Percentiles rank a stretch among this genome's conserved stretches.
Evolutionary conservation across 2,113 vertebrate species (phyloP).

Genomic region (Poecile atricapillus): DNA sequence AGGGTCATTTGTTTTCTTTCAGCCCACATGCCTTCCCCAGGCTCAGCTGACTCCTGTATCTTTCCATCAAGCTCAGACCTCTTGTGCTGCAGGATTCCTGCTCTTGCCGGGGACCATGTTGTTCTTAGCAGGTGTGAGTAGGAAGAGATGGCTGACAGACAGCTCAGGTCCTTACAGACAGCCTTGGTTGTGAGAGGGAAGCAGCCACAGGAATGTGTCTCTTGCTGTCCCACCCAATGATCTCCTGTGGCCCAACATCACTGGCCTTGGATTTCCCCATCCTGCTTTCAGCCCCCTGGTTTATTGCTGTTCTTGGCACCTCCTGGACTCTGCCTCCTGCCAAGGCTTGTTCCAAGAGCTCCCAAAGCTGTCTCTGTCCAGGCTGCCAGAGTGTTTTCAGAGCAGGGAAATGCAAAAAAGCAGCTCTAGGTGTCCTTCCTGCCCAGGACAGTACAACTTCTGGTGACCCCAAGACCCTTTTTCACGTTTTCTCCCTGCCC

Average conservation of each 20-base stretch:
- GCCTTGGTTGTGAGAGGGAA: background rate
- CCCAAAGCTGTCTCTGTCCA: background rate
- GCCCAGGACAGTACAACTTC: background rate
- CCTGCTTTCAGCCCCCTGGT: background rate
- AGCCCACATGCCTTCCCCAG: background rate
- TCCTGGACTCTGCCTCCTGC: background rate
- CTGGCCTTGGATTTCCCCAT: background rate
- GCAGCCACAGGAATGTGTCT: background rate
- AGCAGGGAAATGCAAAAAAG: background rate
- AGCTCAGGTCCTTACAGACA: background rate
- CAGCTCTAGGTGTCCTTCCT: conserved; percentile 6
- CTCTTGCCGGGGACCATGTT: accelerated
- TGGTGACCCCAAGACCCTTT: background rate
- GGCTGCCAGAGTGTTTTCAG: background rate
- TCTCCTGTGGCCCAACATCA: background rate
- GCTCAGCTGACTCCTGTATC: background rate
- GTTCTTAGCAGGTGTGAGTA: background rate
- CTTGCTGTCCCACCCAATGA: background rate
- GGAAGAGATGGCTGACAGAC: background rate
- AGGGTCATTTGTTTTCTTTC: background rate
- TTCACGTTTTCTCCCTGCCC: background rate
- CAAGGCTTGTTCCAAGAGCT: background rate
- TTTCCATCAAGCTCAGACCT: background rate
- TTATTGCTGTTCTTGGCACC: background rate
- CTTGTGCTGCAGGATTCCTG: background rate